Evolutionary conservation across 2,113 vertebrate species (phyloP), one percentile per base, ranked within the genome.

Genomic region (Furnarius figulus): DNA sequence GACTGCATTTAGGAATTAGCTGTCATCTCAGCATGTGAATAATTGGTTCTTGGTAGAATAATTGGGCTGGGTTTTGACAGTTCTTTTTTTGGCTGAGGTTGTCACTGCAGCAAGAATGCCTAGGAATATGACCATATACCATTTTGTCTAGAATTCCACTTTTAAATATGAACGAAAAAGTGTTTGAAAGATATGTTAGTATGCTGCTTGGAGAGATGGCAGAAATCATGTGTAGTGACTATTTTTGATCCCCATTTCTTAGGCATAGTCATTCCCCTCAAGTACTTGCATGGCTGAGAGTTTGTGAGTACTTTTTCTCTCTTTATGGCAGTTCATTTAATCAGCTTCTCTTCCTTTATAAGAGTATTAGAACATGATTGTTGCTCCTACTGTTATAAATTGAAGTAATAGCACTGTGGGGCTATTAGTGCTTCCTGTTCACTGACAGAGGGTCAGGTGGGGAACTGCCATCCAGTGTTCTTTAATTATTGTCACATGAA

Each of bases 91-190:
- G 92, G 68, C 73, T 93, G 37, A 75, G 58, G 20, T 73, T 89
- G 44, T 92, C 76, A 35, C 46, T 87, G 42, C n/a, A 79, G 35
- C 2, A 5, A 80, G 85, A 50, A 12, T 37, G 93, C 27, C 55
- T 87, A 39, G 53, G 63, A 88, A 16, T 78, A 76, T 65, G 86
- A 92, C 73, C 65, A 68, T 49, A 61, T 67, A 84, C 18, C 20
- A 49, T 91, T 93, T 94, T 88, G 53, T 84, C 73, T 92, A 75
- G 70, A 86, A 88, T 76, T 85, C 27, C 12, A 23, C 78, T 91
- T 89, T 37, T 79, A 85, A 80, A 23, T 72, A 27, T 52, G 65
- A 52, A 67, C 0, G 0, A 52, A 44, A 76, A 91, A 49, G 37
- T 20, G 14, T 83, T 82, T 91, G 53, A 80, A 89, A 79, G 85